phyloP scores from a whole-genome alignment of 2,888 invertebrate genomes.

The Merodon equestris region DNA sequence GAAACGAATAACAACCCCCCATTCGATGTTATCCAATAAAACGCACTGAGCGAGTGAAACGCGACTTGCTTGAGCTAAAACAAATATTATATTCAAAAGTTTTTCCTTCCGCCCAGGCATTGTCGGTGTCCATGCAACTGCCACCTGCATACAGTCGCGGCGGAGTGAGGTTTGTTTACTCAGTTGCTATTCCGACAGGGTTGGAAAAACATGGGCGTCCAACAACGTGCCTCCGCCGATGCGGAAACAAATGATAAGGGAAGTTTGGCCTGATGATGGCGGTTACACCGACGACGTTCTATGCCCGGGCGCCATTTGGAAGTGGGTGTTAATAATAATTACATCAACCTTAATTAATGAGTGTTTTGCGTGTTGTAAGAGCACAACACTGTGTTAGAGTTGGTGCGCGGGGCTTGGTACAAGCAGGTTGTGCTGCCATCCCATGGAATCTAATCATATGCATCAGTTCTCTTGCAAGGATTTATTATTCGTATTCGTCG shows the following conservation, averaged over 20 bases:
- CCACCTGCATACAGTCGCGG: conserved; percentile 30
- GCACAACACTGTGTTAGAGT: conserved; percentile 52
- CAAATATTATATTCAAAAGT: conserved; percentile 44
- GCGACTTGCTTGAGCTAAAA: conserved; percentile 30
- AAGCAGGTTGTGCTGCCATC: conserved; percentile 27
- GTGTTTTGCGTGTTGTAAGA: conserved; percentile 65
- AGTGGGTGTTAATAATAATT: conserved; percentile 65
- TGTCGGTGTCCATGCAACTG: neutral
- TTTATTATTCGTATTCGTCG: conserved; percentile 52
- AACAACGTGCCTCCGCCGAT: conserved; percentile 33
- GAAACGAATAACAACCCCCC: neutral
- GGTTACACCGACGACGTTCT: conserved; percentile 1
- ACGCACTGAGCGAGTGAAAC: conserved; percentile 37
- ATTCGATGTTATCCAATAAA: conserved; percentile 19
- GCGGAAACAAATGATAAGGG: conserved; percentile 47
- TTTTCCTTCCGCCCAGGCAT: conserved; percentile 5
- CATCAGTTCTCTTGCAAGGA: conserved; percentile 58
- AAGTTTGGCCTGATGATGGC: conserved; percentile 27
- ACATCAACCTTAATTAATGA: conserved; percentile 68
- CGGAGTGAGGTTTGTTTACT: conserved; percentile 37
- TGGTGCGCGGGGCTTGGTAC: neutral
- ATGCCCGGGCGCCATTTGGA: conserved; percentile 18
- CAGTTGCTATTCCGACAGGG: conserved; percentile 42
- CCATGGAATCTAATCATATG: conserved; percentile 61
- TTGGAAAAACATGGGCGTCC: conserved; percentile 32